phyloP scores from a whole-genome alignment of 2,797 vertebrate genomes.

The Perodicticus potto region DNA sequence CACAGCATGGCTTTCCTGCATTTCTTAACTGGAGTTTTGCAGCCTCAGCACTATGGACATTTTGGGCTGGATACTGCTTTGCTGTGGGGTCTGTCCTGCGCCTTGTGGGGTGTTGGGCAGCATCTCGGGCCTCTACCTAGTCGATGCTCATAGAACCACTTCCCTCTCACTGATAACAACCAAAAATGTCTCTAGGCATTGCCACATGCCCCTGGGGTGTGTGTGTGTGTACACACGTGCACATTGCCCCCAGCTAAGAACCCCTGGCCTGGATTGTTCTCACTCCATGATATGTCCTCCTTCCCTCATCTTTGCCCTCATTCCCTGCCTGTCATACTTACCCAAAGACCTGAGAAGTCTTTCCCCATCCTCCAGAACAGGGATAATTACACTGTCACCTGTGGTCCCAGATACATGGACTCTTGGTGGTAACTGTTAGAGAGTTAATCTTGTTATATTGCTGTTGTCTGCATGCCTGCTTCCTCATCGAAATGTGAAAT shows the following conservation, averaged over 20 bases:
- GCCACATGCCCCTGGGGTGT: background rate
- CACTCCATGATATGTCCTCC: background rate
- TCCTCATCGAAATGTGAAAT: background rate
- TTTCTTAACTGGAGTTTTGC: background rate
- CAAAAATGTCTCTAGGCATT: background rate
- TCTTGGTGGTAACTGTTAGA: background rate
- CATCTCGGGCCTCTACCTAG: background rate
- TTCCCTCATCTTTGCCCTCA: background rate
- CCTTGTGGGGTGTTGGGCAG: background rate
- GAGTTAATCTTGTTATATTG: background rate
- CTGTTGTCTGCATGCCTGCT: background rate
- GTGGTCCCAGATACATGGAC: background rate
- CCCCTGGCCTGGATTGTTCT: background rate
- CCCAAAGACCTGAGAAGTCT: conserved; percentile 40
- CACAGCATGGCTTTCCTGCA: background rate
- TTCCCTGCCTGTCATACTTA: background rate
- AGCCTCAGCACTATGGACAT: background rate
- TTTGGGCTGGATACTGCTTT: background rate
- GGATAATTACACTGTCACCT: background rate
- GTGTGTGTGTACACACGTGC: background rate
- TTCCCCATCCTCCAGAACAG: background rate
- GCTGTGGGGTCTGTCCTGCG: background rate
- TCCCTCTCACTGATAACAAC: background rate
- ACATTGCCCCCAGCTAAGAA: background rate
- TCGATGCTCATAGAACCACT: background rate